phyloP scores from a whole-genome alignment of 2,888 invertebrate genomes.

The Drosophila mulleri region DNA sequence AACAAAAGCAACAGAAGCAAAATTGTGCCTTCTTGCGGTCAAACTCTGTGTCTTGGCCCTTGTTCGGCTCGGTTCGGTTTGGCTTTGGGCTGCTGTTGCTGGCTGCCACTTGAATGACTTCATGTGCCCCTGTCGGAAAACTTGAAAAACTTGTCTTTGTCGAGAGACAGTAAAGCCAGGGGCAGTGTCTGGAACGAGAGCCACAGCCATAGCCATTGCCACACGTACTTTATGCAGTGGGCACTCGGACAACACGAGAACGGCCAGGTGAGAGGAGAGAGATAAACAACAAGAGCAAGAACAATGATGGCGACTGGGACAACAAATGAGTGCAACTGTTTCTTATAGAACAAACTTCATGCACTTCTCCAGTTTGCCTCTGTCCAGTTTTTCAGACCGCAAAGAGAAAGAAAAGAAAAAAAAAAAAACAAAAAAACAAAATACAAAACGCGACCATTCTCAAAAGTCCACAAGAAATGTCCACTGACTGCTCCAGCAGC shows the following conservation, averaged over 20 bases:
- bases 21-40: constrained; percentile 62
- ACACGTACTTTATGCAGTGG: constrained; percentile 60
- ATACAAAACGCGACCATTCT: constrained; percentile 37
- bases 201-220: constrained; percentile 48
- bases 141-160: constrained; percentile 79
- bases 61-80: constrained; percentile 50
- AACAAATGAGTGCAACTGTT: constrained; percentile 79
- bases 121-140: constrained; percentile 75
- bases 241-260: constrained; percentile 59
- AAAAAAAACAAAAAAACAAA: constrained; percentile 47
- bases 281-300: constrained; percentile 49
- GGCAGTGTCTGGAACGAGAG: constrained; percentile 39
- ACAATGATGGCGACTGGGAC: constrained; percentile 64
- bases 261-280: constrained; percentile 44
- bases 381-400: constrained; percentile 39
- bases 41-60: constrained; percentile 32
- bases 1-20: constrained; percentile 29
- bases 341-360: constrained; percentile 45
- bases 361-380: constrained; percentile 51
- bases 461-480: constrained; percentile 55
- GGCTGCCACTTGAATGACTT: constrained; percentile 79
- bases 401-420: constrained; percentile 30
- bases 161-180: constrained; percentile 35
- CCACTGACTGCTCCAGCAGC: constrained; percentile 41
- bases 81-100: constrained; percentile 53